These are phyloP conservation scores for Calliscelio sp. DNA, from an alignment of 2,888 invertebrate genomes.

Conservation along the genomic window DNA sequence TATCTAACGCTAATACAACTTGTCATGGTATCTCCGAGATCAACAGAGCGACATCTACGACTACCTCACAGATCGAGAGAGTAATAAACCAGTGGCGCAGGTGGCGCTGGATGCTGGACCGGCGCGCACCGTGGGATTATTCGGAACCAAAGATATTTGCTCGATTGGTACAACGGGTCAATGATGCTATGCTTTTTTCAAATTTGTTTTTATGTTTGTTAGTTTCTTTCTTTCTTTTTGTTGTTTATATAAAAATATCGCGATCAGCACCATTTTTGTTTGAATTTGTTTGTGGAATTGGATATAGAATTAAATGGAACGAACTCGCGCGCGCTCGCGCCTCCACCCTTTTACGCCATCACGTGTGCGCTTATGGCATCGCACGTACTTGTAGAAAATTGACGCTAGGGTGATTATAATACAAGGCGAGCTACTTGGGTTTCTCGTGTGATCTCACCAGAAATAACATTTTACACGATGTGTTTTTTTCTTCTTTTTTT, in stretches of 20 bases:
- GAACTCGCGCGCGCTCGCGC: constrained; percentile 67
- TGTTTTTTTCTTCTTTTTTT: neutral
- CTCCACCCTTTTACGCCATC: constrained; percentile 72
- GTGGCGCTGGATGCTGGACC: too few relatives aligned
- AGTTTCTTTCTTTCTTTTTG: too few relatives aligned
- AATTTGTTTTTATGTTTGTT: too few relatives aligned
- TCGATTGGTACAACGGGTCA: too few relatives aligned
- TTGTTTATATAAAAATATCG: constrained; percentile 68
- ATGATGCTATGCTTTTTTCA: too few relatives aligned
- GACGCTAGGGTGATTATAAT: constrained; percentile 84
- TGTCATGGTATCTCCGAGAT: too few relatives aligned
- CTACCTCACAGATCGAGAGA: too few relatives aligned
- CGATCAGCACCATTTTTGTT: constrained; percentile 65
- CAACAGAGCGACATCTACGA: too few relatives aligned
- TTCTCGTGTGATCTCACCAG: constrained; percentile 78
- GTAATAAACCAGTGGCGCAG: too few relatives aligned
- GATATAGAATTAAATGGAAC: constrained; percentile 28
- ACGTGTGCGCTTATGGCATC: constrained; percentile 75
- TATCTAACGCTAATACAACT: constrained; percentile 19
- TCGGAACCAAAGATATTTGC: too few relatives aligned
- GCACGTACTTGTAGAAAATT: constrained; percentile 84
- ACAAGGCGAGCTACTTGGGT: constrained; percentile 84
- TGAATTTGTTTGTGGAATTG: too few relatives aligned
- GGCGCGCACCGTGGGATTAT: too few relatives aligned
- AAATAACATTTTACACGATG: constrained; percentile 80